Evolutionary conservation across 2,113 vertebrate genomes (phyloP).

Genomic region (Nematolebias whitei): DNA sequence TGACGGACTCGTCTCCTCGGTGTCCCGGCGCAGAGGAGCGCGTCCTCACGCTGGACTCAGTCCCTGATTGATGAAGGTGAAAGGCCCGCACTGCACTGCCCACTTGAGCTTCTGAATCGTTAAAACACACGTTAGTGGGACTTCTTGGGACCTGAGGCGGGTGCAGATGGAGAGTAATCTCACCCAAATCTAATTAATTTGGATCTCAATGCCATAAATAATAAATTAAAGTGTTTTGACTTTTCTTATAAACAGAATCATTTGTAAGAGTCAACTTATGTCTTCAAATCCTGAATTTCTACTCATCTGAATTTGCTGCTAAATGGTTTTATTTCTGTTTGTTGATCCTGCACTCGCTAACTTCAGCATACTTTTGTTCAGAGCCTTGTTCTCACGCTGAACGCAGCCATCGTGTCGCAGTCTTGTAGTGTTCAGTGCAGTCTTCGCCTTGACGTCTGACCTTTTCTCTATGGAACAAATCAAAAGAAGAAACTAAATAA

Average conservation of each 20-base stretch:
- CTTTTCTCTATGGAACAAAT: constrained; percentile 50
- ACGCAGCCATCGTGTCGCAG: constrained; percentile 69
- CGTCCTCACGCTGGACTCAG: constrained; percentile 13
- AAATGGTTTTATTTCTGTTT: not conserved
- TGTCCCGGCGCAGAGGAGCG: constrained; percentile 38
- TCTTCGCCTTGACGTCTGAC: constrained; percentile 51
- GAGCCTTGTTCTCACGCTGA: constrained; percentile 33
- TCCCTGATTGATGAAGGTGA: constrained; percentile 34
- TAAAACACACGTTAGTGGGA: constrained; percentile 32
- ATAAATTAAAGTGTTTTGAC: constrained; percentile 11
- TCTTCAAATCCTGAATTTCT: constrained; percentile 37
- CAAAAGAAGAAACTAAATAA: constrained; percentile 14
- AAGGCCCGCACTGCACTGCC: constrained; percentile 30
- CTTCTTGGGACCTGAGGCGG: constrained; percentile 34
- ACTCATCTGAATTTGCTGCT: constrained; percentile 52
- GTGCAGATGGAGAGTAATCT: constrained; percentile 42
- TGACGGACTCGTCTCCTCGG: constrained; percentile 40
- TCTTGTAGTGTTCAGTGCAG: constrained; percentile 72
- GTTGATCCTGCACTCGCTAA: constrained; percentile 37
- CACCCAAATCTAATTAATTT: constrained; percentile 34
- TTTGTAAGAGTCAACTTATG: not conserved
- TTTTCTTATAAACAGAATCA: constrained; percentile 25
- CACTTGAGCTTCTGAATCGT: constrained; percentile 28
- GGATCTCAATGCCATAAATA: constrained; percentile 36
- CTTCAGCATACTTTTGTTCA: not conserved